These are phyloP conservation scores for Elachura formosa DNA, from an alignment of 2,113 vertebrate genomes.

Conservation along the genomic window DNA sequence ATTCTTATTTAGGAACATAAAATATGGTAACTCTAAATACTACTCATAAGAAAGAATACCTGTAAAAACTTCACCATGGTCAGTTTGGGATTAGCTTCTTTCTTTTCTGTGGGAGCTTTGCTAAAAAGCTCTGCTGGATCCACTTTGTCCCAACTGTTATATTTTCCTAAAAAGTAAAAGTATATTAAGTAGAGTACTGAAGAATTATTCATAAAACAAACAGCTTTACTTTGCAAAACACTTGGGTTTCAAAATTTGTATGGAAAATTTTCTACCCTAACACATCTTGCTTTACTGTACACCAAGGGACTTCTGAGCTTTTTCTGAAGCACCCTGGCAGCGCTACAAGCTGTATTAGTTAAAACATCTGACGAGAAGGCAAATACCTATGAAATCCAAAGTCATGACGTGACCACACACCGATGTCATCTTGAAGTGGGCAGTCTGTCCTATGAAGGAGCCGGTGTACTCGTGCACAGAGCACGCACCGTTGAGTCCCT, in stretches of 20 bases:
- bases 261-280: background rate
- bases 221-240: background rate
- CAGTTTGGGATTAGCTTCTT: constrained; percentile 97
- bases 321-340: background rate
- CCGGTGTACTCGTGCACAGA: constrained; percentile 90
- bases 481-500: constrained; percentile 89
- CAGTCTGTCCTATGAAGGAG: constrained; percentile 82
- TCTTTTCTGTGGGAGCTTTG: constrained; percentile 96
- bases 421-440: constrained; percentile 93
- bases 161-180: constrained; percentile 80
- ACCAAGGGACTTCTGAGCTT: background rate
- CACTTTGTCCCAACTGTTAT: constrained; percentile 98
- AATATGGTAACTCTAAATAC: background rate
- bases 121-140: constrained; percentile 97
- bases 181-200: background rate
- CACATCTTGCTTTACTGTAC: background rate
- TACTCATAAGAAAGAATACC: constrained; percentile 60
- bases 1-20: background rate
- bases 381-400: constrained; percentile 91
- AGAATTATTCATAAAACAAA: background rate
- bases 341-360: accelerated
- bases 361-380: background rate
- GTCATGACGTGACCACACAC: constrained; percentile 98
- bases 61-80: constrained; percentile 97
- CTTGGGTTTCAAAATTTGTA: background rate